Evolutionary conservation across 1,140 invertebrate species (phyloP).

Genomic region (Lordiphosa collinella): DNA sequence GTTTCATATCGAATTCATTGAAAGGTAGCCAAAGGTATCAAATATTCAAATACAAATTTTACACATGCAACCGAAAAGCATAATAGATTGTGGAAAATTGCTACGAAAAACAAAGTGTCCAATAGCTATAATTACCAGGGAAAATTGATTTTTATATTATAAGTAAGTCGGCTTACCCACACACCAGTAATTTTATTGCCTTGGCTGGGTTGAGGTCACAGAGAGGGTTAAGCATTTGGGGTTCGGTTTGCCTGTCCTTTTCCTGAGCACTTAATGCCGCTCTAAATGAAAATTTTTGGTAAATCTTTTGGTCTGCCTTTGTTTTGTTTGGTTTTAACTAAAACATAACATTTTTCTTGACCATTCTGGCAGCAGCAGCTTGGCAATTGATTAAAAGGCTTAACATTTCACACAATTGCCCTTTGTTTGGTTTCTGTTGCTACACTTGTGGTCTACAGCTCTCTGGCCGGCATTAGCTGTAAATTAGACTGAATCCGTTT

Average conservation of each 20-base stretch:
- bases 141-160: constrained; percentile 69
- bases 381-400: constrained; percentile 76
- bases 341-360: too few species aligned
- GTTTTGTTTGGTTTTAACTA: constrained; percentile 20
- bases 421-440: constrained; percentile 18
- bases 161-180: constrained; percentile 13
- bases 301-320: constrained; percentile 45
- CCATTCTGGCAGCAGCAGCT: too few species aligned
- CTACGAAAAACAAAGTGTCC: constrained; percentile 9
- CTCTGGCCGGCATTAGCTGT: constrained; percentile 45
- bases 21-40: constrained; percentile 52
- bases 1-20: constrained; percentile 30
- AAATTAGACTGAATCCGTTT: constrained; percentile 43
- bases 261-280: constrained; percentile 66
- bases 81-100: neutral
- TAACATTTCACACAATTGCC: constrained; percentile 68
- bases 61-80: constrained; percentile 49
- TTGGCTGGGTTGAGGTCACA: constrained; percentile 25
- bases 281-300: constrained; percentile 61
- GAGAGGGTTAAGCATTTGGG: constrained; percentile 10
- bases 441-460: constrained; percentile 1
- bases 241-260: constrained; percentile 41
- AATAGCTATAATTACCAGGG: constrained; percentile 49
- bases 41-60: constrained; percentile 68
- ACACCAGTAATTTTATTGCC: constrained; percentile 24